These are phyloP conservation scores for Colletes gigas DNA, from an alignment of 1,140 invertebrate species.

Conservation along the genomic window DNA sequence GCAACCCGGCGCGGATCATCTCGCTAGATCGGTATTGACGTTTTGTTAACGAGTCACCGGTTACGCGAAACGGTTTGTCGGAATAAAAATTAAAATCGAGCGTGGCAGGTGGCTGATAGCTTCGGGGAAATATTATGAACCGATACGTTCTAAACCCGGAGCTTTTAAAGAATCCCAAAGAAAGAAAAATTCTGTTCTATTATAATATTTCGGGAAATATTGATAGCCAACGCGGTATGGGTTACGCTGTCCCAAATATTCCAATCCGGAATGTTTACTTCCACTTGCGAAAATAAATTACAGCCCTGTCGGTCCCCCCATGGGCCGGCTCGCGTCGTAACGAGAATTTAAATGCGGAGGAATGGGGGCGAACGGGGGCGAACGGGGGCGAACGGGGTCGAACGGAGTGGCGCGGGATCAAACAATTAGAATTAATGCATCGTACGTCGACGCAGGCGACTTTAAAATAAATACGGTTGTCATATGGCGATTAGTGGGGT, in stretches of 20 bases:
- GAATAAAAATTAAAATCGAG: too few relatives aligned
- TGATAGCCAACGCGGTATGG: too few relatives aligned
- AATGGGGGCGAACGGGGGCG: slow-evolving; percentile 9
- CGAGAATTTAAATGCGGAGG: slow-evolving; percentile 26
- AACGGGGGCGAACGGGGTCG: slow-evolving; percentile 6
- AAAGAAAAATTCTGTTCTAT: too few relatives aligned
- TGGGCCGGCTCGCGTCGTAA: not conserved
- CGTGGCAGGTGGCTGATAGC: too few relatives aligned
- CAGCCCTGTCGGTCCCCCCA: too few relatives aligned
- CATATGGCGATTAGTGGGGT: slow-evolving; percentile 79
- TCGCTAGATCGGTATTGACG: not conserved
- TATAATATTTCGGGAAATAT: too few relatives aligned
- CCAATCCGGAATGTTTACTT: not conserved
- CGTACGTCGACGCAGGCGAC: slow-evolving; percentile 69
- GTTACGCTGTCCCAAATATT: too few relatives aligned
- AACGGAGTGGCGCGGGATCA: slow-evolving; percentile 43
- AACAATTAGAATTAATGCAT: slow-evolving; percentile 77
- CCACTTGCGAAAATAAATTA: slow-evolving; percentile 16
- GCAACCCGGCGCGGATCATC: not conserved
- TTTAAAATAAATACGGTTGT: slow-evolving; percentile 79
- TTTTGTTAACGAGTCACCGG: slow-evolving; percentile 6
- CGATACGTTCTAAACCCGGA: too few relatives aligned
- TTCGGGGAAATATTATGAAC: too few relatives aligned
- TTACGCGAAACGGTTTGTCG: not conserved
- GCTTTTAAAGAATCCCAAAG: too few relatives aligned